Evolutionary conservation across 2,888 invertebrate species (phyloP), one percentile per base, ranked within the genome.

Genomic region (Athalia cordata): DNA sequence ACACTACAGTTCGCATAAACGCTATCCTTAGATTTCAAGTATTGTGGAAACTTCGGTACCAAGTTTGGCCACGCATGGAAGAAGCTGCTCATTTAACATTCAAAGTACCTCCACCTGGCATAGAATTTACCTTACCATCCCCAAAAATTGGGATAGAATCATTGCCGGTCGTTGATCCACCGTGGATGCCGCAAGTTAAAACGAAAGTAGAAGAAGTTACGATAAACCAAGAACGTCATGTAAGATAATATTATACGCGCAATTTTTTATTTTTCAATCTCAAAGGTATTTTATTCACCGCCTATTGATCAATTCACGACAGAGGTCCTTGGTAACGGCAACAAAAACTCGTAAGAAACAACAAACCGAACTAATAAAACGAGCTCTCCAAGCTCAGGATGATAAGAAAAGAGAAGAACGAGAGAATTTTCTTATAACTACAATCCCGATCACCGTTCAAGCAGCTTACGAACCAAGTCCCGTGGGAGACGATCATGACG

Each of bases 11-110:
- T 64, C 93, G 99, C 81, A 95, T 97, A 82, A 95, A 95, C 83
- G 96, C 97, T 2, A 94, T 97, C 81, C 92, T 96, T 79, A 94
- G 96, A 80, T 98, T 98, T 91, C 96, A 98, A 93, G 96, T 97
- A 0, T 93, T 99, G 82, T 99, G 99, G 99, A 97, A 98, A 87
- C 94, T 97, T 83, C 93, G 99, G 2, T 98, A 97, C 89, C 99
- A 99, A 92, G 98, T 98, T 0, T 99, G 99, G 99, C 98, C 99
- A 0, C 93, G 99, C 79, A 98, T 99, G 99, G 99, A 99, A 90
- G 99, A 99, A 87, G 96, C 97, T 6, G 99, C 99, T 0, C 98
- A 98, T 79, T 91, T 96, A 80, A 95, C 96, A 0, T 99, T 99
- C 90, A 99, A 99, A 92, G 98, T 99, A 2, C 99, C 99, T 0